Evolutionary conservation across 2,888 invertebrate genomes (phyloP).

Genomic region (Sarcophaga caerulescens): DNA sequence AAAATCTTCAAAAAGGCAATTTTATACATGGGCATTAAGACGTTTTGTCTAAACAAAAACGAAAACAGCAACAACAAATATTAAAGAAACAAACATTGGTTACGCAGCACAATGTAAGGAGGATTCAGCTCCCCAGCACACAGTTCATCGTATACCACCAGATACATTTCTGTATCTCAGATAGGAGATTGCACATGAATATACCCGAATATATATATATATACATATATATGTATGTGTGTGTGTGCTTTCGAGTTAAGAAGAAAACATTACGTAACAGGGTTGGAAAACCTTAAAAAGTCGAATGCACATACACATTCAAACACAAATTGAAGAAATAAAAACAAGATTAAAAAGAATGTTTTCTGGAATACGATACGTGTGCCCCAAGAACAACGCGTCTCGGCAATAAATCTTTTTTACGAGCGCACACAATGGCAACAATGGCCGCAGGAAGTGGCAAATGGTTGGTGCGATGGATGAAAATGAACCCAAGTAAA

Average conservation of each 20-base stretch:
- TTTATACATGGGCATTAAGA: conserved; percentile 33
- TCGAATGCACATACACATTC: conserved; percentile 20
- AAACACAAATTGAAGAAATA: conserved; percentile 24
- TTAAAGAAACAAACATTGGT: conserved; percentile 27
- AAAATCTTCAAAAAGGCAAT: conserved; percentile 49
- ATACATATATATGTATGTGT: not conserved
- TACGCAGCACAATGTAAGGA: conserved; percentile 46
- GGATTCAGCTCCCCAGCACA: conserved; percentile 40
- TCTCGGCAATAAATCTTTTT: conserved; percentile 81
- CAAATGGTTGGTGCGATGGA: conserved; percentile 63
- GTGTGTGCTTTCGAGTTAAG: not conserved
- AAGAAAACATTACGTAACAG: conserved; percentile 32
- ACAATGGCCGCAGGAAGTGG: conserved; percentile 76
- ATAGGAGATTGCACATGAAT: not conserved
- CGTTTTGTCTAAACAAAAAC: conserved; percentile 13
- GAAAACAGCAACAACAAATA: not conserved
- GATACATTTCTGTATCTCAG: conserved; percentile 24
- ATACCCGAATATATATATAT: not conserved
- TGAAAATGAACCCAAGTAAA: conserved; percentile 80
- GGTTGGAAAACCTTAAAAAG: conserved; percentile 51
- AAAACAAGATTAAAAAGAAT: conserved; percentile 35
- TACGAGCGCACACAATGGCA: conserved; percentile 80
- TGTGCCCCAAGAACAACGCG: conserved; percentile 79
- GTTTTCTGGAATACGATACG: conserved; percentile 71
- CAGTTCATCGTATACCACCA: conserved; percentile 26